Evolutionary conservation across 2,797 vertebrate genomes (phyloP), one percentile per base, ranked within the genome.

Genomic region (Ptychobarbus kaznakovi): DNA sequence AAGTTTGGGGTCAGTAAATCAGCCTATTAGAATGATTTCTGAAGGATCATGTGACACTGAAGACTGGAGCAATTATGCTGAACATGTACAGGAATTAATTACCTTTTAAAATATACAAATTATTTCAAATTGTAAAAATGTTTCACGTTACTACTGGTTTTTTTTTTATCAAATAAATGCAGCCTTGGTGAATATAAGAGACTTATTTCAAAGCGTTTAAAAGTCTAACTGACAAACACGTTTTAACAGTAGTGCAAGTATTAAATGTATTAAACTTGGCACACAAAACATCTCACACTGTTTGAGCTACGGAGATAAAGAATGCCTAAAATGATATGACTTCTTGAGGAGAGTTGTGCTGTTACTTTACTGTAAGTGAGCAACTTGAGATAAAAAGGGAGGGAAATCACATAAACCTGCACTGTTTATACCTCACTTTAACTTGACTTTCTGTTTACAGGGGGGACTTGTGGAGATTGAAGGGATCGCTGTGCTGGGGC

Each of bases 391-490:
- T 28, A 51, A 74, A 73, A 32, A 28, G 16, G 2, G 6, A 65
- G 13, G 25, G 61, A 32, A 65, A 16, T 32, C 2, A 1, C 13
- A 25, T 25, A 66, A 35, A 35, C 15, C 28, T 66, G 63, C 15
- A 35, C 1, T 58, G 25, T 83, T 82, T 61, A 58, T 53, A 53
- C 6, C 28, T 81, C 8, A n/a, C 9, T 77, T 49, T 25, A 83
- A 25, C 76, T 6, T 76, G 3, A 77, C 42, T 49, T 79, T 58
- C 58, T n/a, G 79, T 53, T 88, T 35, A 76, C 80, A 99, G 98
- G 97, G 95, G 70, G 96, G 95, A 15, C 93, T 93, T 89, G 95
- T 99, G 90, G 97, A 99, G 90, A 99, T 99, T 2, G 97, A 99
- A 94, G 98, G 97, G 0, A 49, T 99, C 11, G 97, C 96, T 32